Base-by-base conservation (phyloP, 2,113 vertebrate species). In the Pangasianodon gigas region DNA sequence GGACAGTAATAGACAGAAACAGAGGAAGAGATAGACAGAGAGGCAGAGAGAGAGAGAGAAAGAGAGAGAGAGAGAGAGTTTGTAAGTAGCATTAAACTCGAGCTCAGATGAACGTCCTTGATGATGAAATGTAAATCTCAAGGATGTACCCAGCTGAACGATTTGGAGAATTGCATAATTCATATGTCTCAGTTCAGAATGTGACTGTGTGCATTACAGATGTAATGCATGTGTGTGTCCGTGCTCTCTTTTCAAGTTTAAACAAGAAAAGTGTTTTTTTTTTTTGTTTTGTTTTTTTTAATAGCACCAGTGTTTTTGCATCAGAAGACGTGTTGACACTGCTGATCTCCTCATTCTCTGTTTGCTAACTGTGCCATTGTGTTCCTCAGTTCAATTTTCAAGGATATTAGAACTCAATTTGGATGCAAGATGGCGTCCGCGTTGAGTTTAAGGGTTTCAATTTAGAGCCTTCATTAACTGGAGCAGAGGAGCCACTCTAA, bases 91-190 rank as follows among this genome's bases (percentile, higher is more conserved):
- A 94, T 93, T 93, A 93, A 93, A 90, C 80, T 89, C 93, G 92
- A 92, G 92, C 91, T 90, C 93, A 89, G 93, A 93, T 91, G 91
- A 93, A 90, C 90, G 94, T 93, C 95, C 95, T 96, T 95, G 95
- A 95, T 94, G 95, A 95, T 95, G 95, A 96, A 96, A 96, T 96
- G 95, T 95, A 96, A 96, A 96, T 96, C 95, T 93, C 95, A 96
- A 95, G 95, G 96, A 94, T 93, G 88, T 93, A 93, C 93, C 94
- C 93, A 93, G 94, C 94, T 94, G 94, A 94, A 95, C 93, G 93
- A 91, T 95, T 93, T 92, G 87, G 87, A 91, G 62, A 85, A 94
- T 96, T 96, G 94, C 95, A 96, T 96, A 94, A 96, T 96, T 96
- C 95, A 96, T 96, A 94, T 54, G 91, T 89, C 89, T 94, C 92